These are phyloP conservation scores for Sterna hirundo DNA, from an alignment of 2,113 vertebrate species.

Conservation along the genomic window DNA sequence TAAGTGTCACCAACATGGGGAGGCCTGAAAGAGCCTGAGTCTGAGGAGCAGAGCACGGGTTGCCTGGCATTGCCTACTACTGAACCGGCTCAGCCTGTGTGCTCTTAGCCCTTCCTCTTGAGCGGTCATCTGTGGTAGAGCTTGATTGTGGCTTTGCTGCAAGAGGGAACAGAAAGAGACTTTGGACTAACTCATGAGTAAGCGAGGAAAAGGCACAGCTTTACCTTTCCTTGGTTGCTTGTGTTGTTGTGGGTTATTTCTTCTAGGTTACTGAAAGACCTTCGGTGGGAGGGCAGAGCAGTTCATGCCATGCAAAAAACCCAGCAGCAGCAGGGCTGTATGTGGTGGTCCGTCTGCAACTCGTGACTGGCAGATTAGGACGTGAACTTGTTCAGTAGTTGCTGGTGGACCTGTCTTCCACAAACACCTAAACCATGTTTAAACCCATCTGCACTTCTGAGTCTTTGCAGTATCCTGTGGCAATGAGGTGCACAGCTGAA, in stretches of 20 bases:
- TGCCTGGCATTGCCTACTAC: not conserved
- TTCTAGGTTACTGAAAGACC: not conserved
- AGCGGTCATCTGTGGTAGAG: not conserved
- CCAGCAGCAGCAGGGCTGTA: not conserved
- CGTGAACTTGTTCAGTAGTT: not conserved
- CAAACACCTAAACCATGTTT: not conserved
- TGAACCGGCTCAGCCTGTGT: fast-evolving
- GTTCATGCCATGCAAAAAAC: not conserved
- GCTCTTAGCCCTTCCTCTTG: not conserved
- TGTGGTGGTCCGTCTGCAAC: not conserved
- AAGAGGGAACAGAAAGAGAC: not conserved
- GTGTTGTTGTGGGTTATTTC: not conserved
- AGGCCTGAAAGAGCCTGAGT: not conserved
- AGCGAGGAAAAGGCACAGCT: not conserved
- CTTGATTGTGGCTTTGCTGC: not conserved
- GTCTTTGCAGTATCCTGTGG: not conserved
- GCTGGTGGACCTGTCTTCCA: not conserved
- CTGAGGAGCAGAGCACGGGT: not conserved
- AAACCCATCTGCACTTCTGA: not conserved
- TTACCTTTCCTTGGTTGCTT: not conserved
- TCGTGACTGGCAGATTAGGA: not conserved
- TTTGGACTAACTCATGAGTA: not conserved
- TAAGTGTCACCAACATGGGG: not conserved
- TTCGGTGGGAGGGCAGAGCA: not conserved
- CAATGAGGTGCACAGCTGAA: not conserved